Conservation (phyloP, 2,113 vertebrate genomes). For the Burhinus oedicnemus region DNA sequence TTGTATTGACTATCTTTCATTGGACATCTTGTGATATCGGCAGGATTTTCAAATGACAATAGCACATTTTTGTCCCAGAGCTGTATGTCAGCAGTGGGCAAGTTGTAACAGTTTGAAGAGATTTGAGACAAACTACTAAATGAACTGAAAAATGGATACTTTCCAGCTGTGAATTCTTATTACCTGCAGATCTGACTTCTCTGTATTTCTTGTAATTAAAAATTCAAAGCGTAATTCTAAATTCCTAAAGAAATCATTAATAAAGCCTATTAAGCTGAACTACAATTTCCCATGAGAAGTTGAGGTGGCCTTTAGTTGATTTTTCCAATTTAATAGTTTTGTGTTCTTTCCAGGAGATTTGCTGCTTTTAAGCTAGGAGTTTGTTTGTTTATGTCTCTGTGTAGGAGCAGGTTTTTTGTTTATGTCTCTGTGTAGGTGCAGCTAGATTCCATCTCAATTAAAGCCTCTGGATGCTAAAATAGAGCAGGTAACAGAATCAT, state of each 20-base stretch:
- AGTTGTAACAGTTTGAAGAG: background rate
- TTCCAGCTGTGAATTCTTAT: background rate
- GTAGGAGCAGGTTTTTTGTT: background rate
- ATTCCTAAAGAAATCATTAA: slow-evolving; percentile 6
- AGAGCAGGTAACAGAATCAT: background rate
- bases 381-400: background rate
- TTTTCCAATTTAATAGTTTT: background rate
- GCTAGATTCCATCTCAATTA: background rate
- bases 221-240: slow-evolving; percentile 7
- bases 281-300: background rate
- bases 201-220: slow-evolving; percentile 38
- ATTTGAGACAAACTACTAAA: background rate
- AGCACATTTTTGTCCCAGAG: background rate
- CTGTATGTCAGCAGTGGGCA: background rate
- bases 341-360: background rate
- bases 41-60: background rate
- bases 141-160: background rate
- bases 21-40: background rate
- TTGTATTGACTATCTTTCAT: background rate
- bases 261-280: background rate
- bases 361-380: background rate
- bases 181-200: background rate
- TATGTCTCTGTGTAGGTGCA: background rate
- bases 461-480: background rate
- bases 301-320: background rate